Evolutionary conservation across 2,888 invertebrate species (phyloP).

Genomic region (Phragmatobia fuliginosa): DNA sequence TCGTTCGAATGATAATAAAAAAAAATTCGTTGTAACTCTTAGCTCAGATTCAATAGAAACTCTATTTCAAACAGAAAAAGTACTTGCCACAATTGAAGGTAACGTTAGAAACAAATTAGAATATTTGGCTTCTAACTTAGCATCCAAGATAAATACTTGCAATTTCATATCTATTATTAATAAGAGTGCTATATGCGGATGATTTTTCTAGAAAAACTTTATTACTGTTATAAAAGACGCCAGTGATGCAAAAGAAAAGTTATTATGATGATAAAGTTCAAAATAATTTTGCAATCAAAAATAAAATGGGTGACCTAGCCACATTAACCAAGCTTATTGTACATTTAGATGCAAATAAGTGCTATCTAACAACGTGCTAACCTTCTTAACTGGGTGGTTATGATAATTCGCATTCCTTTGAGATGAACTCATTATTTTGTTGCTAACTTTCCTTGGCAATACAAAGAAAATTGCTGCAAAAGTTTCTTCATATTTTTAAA

Average conservation of each 20-base stretch:
- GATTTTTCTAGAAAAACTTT: not conserved
- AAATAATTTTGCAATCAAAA: constrained; percentile 16
- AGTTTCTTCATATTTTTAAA: constrained; percentile 15
- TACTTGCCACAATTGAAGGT: not conserved
- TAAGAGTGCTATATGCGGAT: not conserved
- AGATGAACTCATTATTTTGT: constrained; percentile 45
- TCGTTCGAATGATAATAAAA: too few relatives aligned
- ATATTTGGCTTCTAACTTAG: too few relatives aligned
- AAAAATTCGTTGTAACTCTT: too few relatives aligned
- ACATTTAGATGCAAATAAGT: constrained; percentile 49
- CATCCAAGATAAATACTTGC: not conserved
- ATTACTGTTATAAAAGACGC: not conserved
- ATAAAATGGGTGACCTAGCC: constrained; percentile 36
- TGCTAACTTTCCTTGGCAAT: constrained; percentile 26
- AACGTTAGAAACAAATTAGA: not conserved
- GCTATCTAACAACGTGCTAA: constrained; percentile 41
- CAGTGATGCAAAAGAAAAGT: not conserved
- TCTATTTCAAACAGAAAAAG: not conserved
- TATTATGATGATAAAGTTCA: not conserved
- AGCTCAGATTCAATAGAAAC: not conserved
- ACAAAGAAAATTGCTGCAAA: constrained; percentile 15
- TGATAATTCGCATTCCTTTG: constrained; percentile 43
- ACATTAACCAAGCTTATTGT: constrained; percentile 34
- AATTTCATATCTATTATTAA: not conserved
- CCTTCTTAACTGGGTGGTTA: constrained; percentile 34